phyloP scores from a whole-genome alignment of 2,888 invertebrate species.

The Eretmocerus hayati region DNA sequence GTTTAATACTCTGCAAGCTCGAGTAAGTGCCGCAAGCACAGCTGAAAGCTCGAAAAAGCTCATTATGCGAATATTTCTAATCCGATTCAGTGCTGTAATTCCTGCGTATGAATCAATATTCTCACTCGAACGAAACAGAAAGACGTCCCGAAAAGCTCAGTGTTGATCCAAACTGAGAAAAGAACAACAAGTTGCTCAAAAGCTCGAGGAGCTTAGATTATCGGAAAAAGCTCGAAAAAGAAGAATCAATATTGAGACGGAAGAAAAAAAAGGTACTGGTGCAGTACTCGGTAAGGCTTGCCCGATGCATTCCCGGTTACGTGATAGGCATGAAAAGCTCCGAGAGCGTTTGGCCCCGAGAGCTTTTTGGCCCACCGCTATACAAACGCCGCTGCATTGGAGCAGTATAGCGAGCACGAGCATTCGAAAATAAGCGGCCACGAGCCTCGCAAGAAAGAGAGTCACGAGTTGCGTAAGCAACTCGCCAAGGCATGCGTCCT shows the following conservation, averaged over 20 bases:
- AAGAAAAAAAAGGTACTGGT: neutral
- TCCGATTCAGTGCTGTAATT: too few relatives aligned
- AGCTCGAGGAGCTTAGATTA: too few relatives aligned
- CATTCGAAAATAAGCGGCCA: conserved; percentile 15
- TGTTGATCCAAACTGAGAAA: neutral
- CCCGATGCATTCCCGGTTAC: too few relatives aligned
- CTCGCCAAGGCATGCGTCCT: conserved; percentile 18
- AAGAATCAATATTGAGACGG: neutral
- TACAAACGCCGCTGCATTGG: neutral
- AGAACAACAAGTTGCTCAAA: neutral
- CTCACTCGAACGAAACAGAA: too few relatives aligned
- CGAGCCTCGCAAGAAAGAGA: too few relatives aligned
- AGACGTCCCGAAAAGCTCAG: too few relatives aligned
- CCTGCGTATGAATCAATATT: too few relatives aligned
- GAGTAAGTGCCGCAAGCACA: too few relatives aligned
- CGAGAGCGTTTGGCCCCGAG: neutral
- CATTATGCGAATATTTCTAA: too few relatives aligned
- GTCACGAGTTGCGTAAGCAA: conserved; percentile 2
- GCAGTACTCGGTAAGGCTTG: neutral
- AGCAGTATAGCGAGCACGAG: neutral
- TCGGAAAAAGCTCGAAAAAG: neutral
- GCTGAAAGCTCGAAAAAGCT: too few relatives aligned
- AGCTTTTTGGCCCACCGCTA: neutral
- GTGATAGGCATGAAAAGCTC: neutral
- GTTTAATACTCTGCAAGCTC: too few relatives aligned